phyloP scores from a whole-genome alignment of 2,797 vertebrate species.

The Oreochromis mossambicus region DNA sequence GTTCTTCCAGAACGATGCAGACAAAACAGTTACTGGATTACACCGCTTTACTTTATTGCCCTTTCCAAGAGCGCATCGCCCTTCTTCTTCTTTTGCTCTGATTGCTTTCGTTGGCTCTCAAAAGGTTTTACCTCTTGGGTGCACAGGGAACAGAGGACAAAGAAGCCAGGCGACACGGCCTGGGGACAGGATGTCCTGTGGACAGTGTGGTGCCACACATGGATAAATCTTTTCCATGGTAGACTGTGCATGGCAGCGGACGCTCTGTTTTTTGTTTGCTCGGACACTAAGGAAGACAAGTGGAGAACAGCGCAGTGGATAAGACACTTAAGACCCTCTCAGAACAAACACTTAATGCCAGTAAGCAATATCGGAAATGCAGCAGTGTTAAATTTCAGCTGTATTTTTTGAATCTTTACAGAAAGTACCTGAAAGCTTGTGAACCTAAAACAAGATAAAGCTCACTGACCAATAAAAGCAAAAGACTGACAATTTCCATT shows the following conservation, averaged over 20 bases:
- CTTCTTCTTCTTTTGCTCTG: neutral
- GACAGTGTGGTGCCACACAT: slow-evolving; percentile 31
- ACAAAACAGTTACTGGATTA: slow-evolving; percentile 57
- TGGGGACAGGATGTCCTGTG: slow-evolving; percentile 15
- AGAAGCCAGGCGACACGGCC: neutral
- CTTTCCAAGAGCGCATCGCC: neutral
- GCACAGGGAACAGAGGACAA: neutral
- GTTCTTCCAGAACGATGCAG: slow-evolving; percentile 30
- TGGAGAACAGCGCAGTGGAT: neutral
- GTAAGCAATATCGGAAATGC: slow-evolving; percentile 20
- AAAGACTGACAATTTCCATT: neutral
- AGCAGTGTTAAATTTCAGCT: neutral
- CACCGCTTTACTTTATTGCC: slow-evolving; percentile 12
- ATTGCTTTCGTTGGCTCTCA: neutral
- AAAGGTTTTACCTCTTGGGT: neutral
- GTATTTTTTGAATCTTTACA: neutral
- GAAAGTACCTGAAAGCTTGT: neutral
- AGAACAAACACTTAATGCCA: neutral
- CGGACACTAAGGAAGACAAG: slow-evolving; percentile 6
- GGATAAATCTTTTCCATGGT: slow-evolving; percentile 51
- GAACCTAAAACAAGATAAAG: neutral
- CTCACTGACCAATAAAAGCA: neutral
- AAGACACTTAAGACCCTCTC: neutral
- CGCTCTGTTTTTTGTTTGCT: neutral
- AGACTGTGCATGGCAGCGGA: slow-evolving; percentile 11